Base-by-base conservation (phyloP, 2,797 vertebrate species). In the Hydrolagus colliei region DNA sequence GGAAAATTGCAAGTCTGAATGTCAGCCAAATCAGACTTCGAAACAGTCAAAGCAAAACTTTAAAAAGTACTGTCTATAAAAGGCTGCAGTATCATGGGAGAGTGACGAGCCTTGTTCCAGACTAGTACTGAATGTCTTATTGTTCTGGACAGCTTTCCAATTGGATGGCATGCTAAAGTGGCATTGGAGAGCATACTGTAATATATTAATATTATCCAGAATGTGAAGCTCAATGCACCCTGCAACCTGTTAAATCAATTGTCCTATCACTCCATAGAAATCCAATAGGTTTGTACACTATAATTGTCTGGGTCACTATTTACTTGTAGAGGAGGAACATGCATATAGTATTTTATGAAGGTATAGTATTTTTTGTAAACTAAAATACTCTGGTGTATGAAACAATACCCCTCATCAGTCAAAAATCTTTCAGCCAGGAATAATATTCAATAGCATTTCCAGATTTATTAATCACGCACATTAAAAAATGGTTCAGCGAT, bases 341-440 rank as follows among this genome's bases (percentile, higher is more conserved):
- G 27, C 16, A 41, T 84, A 41, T 20, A 68, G 14, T 5, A 71
- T 84, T n/a, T 68, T n/a, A 62, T 12, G 7, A 16, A 18, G 32
- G 32, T 9, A 3, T 52, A 3, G 2, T 52, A 3, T 52, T 52
- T 52, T 52, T 52, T 22, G 61, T n/a, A 22, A 59, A 62, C n/a
- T 52, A 6, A 52, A 79, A 79, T 27, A 9, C 79, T 35, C 4
- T 84, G 79, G 32, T 84, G 14, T 82, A 82, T 68, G 41, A 82
- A 82, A 67, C 41, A 32, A 82, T 68, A 10, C 41, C 65, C 13
- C 20, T 71, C 32, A 20, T 84, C 65, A 71, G 32, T 35, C 71
- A 35, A 84, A 71, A 41, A 68, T 84, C 41, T 52, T 52, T 52
- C 79, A 13, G 79, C 79, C 32, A 84, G 32, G 32, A 84, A 84